Conservation (phyloP, 37 sponge, comb jelly and placozoan genomes). For the Amphimedon queenslandica region DNA sequence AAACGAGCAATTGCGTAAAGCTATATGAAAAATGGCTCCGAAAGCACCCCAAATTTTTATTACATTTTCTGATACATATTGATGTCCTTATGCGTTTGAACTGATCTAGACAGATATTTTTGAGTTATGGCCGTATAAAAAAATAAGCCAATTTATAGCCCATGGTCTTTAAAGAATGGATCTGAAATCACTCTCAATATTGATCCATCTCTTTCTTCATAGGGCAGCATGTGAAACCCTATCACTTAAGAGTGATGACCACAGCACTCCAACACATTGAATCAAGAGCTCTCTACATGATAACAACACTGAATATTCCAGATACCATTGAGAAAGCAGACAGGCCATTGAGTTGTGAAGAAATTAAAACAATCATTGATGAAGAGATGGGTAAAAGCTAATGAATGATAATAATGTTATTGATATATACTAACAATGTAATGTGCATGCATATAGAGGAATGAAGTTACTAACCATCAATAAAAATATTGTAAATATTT, state of each 20-base stretch:
- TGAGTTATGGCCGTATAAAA: too few species aligned
- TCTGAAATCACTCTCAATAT: not conserved
- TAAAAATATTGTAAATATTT: too few species aligned
- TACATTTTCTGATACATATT: too few species aligned
- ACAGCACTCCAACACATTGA: constrained; percentile 61
- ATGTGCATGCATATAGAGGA: not conserved
- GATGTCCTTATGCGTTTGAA: too few species aligned
- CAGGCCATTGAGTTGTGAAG: constrained; percentile 60
- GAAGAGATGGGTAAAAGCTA: not conserved
- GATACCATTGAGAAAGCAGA: constrained; percentile 40
- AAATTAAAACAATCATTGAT: constrained; percentile 54
- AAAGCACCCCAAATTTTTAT: too few species aligned
- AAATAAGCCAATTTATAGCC: too few species aligned
- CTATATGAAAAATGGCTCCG: too few species aligned
- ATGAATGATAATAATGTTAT: not conserved
- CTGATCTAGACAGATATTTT: too few species aligned
- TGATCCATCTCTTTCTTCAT: not conserved
- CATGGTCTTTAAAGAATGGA: too few species aligned
- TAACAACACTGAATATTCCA: constrained; percentile 52
- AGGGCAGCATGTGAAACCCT: constrained; percentile 62
- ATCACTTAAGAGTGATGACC: constrained; percentile 66
- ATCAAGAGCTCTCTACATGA: constrained; percentile 65
- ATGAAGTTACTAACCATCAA: not conserved
- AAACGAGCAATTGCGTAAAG: too few species aligned
- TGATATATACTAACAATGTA: not conserved